Percentiles rank a stretch among this genome's conserved stretches.
Evolutionary conservation across 2,113 vertebrate genomes (phyloP).

Genomic region (Pseudorasbora parva): DNA sequence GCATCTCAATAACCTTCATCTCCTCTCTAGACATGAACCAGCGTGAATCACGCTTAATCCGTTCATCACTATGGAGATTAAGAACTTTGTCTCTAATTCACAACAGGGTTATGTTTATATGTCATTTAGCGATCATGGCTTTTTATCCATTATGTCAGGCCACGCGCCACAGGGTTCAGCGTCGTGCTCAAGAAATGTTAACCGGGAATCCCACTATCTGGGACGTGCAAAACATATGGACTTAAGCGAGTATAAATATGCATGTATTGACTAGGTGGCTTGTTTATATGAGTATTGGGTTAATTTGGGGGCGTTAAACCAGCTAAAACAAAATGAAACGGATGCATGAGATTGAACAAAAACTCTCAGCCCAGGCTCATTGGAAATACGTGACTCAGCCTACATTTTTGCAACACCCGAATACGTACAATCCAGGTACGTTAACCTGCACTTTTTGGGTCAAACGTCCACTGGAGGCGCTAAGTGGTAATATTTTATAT

Average conservation of each 20-base stretch:
- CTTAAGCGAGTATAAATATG: not conserved
- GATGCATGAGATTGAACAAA: not conserved
- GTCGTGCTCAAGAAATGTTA: not conserved
- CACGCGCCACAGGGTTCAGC: not conserved
- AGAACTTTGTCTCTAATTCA: not conserved
- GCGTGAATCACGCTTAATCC: not conserved
- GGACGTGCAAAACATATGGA: not conserved
- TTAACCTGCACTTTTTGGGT: too few relatives aligned
- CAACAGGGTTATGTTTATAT: not conserved
- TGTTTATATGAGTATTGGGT: not conserved
- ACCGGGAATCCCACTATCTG: not conserved
- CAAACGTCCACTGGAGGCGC: too few relatives aligned
- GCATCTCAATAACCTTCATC: not conserved
- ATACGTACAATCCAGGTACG: too few relatives aligned
- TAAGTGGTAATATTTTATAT: too few relatives aligned
- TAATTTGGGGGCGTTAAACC: too few relatives aligned
- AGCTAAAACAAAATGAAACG: too few relatives aligned
- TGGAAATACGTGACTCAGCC: too few relatives aligned
- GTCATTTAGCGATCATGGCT: not conserved
- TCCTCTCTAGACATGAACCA: slow-evolving; percentile 1
- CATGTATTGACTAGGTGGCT: not conserved
- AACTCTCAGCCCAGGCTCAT: too few relatives aligned
- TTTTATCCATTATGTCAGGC: not conserved
- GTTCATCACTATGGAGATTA: not conserved
- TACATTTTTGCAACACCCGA: too few relatives aligned